Percentiles rank a stretch among this genome's conserved stretches.
phyloP scores from a whole-genome alignment of 1,140 invertebrate species.

The Phymorhynchus buccinoides region DNA sequence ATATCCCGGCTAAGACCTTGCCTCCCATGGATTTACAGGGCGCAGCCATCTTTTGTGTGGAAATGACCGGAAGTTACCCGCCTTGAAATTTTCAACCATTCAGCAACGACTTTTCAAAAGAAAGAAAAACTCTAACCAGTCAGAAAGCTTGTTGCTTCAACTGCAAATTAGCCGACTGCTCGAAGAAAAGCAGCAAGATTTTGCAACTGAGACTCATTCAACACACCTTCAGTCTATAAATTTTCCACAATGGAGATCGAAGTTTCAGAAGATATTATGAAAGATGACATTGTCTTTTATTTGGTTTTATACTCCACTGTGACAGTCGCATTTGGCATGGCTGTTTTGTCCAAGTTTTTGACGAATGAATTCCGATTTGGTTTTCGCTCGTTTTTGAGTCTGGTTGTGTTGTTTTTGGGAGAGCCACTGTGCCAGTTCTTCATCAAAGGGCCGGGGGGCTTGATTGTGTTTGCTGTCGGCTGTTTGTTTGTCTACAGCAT shows the following conservation, averaged over 20 bases:
- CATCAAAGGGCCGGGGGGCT: constrained; percentile 68
- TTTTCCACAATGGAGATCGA: constrained; percentile 53
- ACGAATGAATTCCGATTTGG: constrained; percentile 72
- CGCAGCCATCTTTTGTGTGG: constrained; percentile 35
- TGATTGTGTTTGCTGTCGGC: constrained; percentile 64
- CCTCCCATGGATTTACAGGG: constrained; percentile 21
- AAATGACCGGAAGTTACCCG: constrained; percentile 14
- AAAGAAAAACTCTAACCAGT: background rate
- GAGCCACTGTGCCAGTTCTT: constrained; percentile 72
- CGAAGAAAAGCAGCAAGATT: background rate
- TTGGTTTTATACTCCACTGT: constrained; percentile 69
- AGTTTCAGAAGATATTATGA: constrained; percentile 56
- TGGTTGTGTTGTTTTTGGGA: constrained; percentile 68
- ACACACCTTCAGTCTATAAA: background rate
- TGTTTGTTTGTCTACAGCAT: constrained; percentile 70
- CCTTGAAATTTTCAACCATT: background rate
- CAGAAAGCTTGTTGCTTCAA: background rate
- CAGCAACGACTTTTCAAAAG: constrained; percentile 20
- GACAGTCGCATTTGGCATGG: constrained; percentile 71
- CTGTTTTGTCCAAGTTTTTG: constrained; percentile 70
- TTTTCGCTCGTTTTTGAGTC: constrained; percentile 68
- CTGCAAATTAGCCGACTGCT: constrained; percentile 8
- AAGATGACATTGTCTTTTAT: constrained; percentile 70
- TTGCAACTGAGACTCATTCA: background rate
- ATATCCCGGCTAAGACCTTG: constrained; percentile 28